Conservation (phyloP, 2,888 invertebrate species). For the Drosophila pegasa region DNA sequence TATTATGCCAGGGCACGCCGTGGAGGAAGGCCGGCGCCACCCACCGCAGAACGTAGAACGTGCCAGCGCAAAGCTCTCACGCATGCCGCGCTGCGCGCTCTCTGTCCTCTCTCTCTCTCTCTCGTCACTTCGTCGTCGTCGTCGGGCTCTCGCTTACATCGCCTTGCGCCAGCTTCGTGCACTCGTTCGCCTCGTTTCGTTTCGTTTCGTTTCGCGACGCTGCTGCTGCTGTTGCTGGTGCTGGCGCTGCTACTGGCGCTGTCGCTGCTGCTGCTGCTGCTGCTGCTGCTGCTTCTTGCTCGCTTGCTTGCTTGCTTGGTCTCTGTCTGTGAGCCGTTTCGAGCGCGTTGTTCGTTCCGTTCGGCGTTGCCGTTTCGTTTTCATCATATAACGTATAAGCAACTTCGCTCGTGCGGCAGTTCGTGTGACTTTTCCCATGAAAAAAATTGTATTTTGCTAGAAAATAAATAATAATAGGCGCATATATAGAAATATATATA, state of each 20-base stretch:
- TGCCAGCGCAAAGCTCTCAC: conserved; percentile 57
- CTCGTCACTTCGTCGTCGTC: not conserved
- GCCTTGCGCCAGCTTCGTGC: conserved; percentile 47
- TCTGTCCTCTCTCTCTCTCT: conserved; percentile 11
- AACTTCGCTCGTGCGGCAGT: conserved; percentile 69
- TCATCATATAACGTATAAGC: conserved; percentile 81
- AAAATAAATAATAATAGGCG: conserved; percentile 40
- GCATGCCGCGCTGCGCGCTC: conserved; percentile 42
- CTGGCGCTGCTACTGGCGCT: conserved; percentile 28
- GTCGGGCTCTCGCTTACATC: conserved; percentile 21
- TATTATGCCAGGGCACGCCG: conserved; percentile 58
- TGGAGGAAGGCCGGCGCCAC: conserved; percentile 31
- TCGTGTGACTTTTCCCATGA: conserved; percentile 64
- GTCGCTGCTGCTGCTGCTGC: conserved; percentile 36
- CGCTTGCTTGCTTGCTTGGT: conserved; percentile 33
- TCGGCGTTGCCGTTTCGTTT: conserved; percentile 68
- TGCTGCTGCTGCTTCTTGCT: conserved; percentile 42
- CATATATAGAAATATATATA: conserved; percentile 6
- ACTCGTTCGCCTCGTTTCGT: conserved; percentile 49
- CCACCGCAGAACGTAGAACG: conserved; percentile 42
- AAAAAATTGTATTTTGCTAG: conserved; percentile 49
- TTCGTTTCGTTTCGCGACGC: conserved; percentile 57
- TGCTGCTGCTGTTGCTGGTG: conserved; percentile 34
- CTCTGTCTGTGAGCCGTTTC: conserved; percentile 49
- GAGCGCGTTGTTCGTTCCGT: conserved; percentile 50